Conservation (phyloP, 2,888 invertebrate genomes). For the Thera britannica region DNA sequence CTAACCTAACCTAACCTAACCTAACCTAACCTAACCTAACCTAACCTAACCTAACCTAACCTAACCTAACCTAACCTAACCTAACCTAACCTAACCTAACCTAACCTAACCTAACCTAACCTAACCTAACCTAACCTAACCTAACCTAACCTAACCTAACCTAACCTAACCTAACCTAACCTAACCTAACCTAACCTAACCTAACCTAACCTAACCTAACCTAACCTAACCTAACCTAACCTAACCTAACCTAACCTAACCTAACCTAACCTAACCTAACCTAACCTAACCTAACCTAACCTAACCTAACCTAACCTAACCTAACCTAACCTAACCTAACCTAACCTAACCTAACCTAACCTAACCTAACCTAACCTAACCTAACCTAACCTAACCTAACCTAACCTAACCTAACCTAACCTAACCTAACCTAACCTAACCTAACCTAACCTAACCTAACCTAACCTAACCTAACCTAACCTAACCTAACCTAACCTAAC, state of each 20-base stretch:
- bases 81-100: slow-evolving; percentile 32
- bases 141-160: slow-evolving; percentile 26
- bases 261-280: too few relatives aligned
- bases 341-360: too few relatives aligned
- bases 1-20: slow-evolving; percentile 29
- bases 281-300: too few relatives aligned
- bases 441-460: too few relatives aligned
- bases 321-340: too few relatives aligned
- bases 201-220: slow-evolving; percentile 33
- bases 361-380: too few relatives aligned
- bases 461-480: too few relatives aligned
- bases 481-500: too few relatives aligned
- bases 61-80: slow-evolving; percentile 21
- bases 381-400: too few relatives aligned
- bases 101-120: slow-evolving; percentile 33
- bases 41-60: slow-evolving; percentile 23
- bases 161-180: slow-evolving; percentile 39
- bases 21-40: slow-evolving; percentile 26
- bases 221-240: slow-evolving; percentile 35
- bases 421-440: too few relatives aligned
- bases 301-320: too few relatives aligned
- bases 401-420: too few relatives aligned
- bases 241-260: slow-evolving; percentile 30
- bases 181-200: slow-evolving; percentile 30
- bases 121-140: slow-evolving; percentile 28